Evolutionary conservation across 1,140 invertebrate species (phyloP), one percentile per base, ranked within the genome.

Genomic region (Philotrypesis tridentata): DNA sequence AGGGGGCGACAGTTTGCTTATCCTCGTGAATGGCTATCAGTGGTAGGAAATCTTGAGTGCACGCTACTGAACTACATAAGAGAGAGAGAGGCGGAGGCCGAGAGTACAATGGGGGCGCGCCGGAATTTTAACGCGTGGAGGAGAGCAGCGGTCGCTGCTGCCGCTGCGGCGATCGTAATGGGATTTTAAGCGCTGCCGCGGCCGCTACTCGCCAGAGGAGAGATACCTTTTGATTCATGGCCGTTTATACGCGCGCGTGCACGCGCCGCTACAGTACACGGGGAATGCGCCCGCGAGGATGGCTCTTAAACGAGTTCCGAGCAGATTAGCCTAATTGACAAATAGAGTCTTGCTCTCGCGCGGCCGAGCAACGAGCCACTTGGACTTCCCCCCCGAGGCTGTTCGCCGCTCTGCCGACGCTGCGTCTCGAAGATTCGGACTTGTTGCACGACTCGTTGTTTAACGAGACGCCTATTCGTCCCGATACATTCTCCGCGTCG

Each of bases 291-390:
- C 40, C 33, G n/a, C 33, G 71, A 17, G 71, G 43, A 73, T 43
- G 43, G 37, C 27, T 73, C 71, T 73, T 73, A 73, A 73, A 73
- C 71, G 71, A 73, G 71, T 73, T 48, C 71, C 25, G 71, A 48
- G 71, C 31, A 73, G 71, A 73, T 73, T 73, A 73, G 71, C 71
- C 17, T 73, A 73, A 73, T 73, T 73, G 71, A 73, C 71, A 73
- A 73, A 73, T 73, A 73, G 71, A 73, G 71, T n/a, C 37, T 73
- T 43, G 37, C 23, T 11, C 71, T 21, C 23, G 37, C 9, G 40
- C 71, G 21, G 12, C 25, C 23, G 37, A n/a, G 40, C 71, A 33
- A 27, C 25, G n/a, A 31, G 63, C 25, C 63, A 67, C 25, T 67
- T 67, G 9, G 8, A 25, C 25, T 29, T 29, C 12, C 63, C 12